phyloP scores from a whole-genome alignment of 2,888 invertebrate species.

The Charanyca ferruginea region DNA sequence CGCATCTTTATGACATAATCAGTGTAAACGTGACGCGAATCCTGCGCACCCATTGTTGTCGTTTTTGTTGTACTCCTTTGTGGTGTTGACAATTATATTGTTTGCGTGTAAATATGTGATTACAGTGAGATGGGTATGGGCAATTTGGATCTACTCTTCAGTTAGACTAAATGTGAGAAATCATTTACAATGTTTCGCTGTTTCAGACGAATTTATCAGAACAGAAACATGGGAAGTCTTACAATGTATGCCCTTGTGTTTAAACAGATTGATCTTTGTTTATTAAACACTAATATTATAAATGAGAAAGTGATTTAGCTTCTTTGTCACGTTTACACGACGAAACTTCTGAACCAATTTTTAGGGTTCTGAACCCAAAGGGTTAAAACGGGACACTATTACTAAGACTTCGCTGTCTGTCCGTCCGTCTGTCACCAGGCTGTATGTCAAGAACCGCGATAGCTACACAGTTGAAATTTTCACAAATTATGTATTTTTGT shows the following conservation, averaged over 20 bases:
- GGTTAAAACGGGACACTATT: too few species aligned
- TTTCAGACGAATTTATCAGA: constrained; percentile 13
- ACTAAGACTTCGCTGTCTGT: too few species aligned
- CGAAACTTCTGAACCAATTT: too few species aligned
- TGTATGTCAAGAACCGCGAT: too few species aligned
- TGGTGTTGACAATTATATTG: constrained; percentile 40
- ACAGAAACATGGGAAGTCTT: not conserved
- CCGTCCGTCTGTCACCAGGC: too few species aligned
- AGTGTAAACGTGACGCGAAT: constrained; percentile 60
- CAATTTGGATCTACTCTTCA: constrained; percentile 1
- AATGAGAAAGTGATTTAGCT: too few species aligned
- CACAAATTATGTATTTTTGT: too few species aligned
- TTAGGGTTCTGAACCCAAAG: too few species aligned
- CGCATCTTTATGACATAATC: constrained; percentile 61
- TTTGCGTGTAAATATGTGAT: constrained; percentile 44
- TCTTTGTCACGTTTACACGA: too few species aligned
- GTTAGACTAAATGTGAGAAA: constrained; percentile 1
- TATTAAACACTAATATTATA: too few species aligned
- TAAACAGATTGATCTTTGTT: not conserved
- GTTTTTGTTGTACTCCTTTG: constrained; percentile 52
- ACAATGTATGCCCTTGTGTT: not conserved
- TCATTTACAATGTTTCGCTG: constrained; percentile 1
- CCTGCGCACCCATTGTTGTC: constrained; percentile 48
- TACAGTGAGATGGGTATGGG: not conserved
- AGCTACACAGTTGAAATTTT: too few species aligned